A percentile compares a stretch with the other conserved stretches of the same genome.
Conservation (phyloP, 2,113 vertebrate species). For the Trichechus manatus region DNA sequence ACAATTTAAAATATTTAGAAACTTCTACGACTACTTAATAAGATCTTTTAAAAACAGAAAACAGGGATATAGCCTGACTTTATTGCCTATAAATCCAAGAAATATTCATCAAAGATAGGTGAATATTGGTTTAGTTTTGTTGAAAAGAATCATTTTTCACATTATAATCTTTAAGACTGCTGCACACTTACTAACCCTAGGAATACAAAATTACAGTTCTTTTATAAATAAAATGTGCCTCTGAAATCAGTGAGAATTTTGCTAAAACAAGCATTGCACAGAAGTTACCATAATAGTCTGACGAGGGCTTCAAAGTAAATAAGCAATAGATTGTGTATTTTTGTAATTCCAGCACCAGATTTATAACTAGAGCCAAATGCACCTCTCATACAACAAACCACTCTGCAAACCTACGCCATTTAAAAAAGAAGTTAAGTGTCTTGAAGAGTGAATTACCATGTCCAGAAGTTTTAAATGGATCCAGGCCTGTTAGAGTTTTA, state of each 20-base stretch:
- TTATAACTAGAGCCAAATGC: background rate
- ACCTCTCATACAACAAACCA: background rate
- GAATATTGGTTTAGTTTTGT: background rate
- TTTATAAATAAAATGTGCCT: conserved; percentile 39
- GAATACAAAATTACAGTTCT: background rate
- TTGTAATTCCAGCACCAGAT: background rate
- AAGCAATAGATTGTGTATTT: background rate
- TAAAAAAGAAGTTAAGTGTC: conserved; percentile 22
- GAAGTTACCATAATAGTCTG: background rate
- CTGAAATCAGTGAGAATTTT: conserved; percentile 21
- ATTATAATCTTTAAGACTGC: background rate
- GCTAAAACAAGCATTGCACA: background rate
- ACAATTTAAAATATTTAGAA: conserved; percentile 2
- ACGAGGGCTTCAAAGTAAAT: background rate
- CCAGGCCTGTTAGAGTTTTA: background rate
- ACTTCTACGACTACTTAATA: background rate
- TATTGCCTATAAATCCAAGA: background rate
- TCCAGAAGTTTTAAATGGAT: conserved; percentile 13
- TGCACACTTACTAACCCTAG: background rate
- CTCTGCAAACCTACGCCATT: background rate
- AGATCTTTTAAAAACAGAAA: conserved; percentile 15
- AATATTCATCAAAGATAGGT: background rate
- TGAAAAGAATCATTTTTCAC: background rate
- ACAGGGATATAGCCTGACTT: background rate
- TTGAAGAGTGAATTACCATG: background rate